Evolutionary conservation across 2,797 vertebrate genomes (phyloP).

Genomic region (Mionectes olivaceus): DNA sequence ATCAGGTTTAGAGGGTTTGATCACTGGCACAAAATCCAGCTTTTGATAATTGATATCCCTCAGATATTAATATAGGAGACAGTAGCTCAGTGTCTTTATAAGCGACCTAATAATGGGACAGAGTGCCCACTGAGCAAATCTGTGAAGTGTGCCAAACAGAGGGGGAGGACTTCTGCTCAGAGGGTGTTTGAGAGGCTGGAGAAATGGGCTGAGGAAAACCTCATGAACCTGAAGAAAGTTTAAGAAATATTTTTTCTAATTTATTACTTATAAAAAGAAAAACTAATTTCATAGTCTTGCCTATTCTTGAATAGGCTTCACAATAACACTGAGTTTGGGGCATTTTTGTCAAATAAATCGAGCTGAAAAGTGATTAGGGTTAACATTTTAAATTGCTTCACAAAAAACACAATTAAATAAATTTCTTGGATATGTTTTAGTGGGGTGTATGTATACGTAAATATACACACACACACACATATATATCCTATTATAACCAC

Average conservation of each 20-base stretch:
- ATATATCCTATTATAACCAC: background rate
- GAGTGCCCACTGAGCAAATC: background rate
- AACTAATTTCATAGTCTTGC: background rate
- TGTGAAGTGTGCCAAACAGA: background rate
- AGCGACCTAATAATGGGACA: background rate
- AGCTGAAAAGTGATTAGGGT: background rate
- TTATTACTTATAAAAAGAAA: background rate
- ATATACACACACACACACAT: too few relatives aligned
- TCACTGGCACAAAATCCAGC: background rate
- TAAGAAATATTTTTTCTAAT: background rate
- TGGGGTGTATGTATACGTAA: fast-evolving
- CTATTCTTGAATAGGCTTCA: background rate
- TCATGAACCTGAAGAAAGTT: background rate
- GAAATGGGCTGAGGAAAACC: background rate
- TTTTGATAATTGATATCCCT: background rate
- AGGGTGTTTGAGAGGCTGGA: background rate
- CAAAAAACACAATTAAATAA: background rate
- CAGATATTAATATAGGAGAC: background rate
- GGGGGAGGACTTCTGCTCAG: background rate
- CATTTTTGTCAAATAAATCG: background rate
- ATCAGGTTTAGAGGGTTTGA: background rate
- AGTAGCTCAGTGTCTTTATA: background rate
- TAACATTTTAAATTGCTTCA: background rate
- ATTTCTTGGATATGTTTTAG: background rate
- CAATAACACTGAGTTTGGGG: background rate